phyloP scores from a whole-genome alignment of 2,888 invertebrate genomes.

The Rhagonycha lutea region DNA sequence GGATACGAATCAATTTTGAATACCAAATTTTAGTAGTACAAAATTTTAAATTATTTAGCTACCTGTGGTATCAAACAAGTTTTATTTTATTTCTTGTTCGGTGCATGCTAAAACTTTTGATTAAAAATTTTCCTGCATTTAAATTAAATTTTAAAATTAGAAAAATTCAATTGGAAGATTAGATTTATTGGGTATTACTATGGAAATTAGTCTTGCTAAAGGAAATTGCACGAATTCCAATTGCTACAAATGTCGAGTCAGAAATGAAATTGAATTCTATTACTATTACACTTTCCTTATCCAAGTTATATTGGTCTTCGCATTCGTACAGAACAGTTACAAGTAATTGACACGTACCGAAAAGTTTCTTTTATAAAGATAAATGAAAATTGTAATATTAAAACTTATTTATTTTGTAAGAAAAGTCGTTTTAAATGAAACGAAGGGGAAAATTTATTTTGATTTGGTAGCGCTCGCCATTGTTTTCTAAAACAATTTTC shows the following conservation, averaged over 20 bases:
- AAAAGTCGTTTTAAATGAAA: background rate
- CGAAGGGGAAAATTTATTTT: background rate
- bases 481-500: background rate
- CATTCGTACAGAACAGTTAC: slow-evolving; percentile 12
- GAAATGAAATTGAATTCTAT: slow-evolving; percentile 32
- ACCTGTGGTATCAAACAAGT: background rate
- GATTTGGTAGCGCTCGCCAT: background rate
- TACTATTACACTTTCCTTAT: slow-evolving; percentile 27
- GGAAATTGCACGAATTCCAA: slow-evolving; percentile 37
- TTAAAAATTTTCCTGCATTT: slow-evolving; percentile 1
- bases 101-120: background rate
- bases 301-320: slow-evolving; percentile 23
- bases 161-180: slow-evolving; percentile 44
- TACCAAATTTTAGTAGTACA: background rate
- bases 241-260: slow-evolving; percentile 31
- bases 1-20: background rate
- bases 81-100: background rate
- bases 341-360: slow-evolving; percentile 12
- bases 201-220: slow-evolving; percentile 42
- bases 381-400: background rate
- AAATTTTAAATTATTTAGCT: background rate
- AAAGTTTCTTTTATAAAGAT: background rate
- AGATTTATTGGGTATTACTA: slow-evolving; percentile 46
- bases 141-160: slow-evolving; percentile 31
- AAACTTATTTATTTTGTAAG: background rate